phyloP scores from a whole-genome alignment of 1,140 invertebrate species.

The Bombus confusus region DNA sequence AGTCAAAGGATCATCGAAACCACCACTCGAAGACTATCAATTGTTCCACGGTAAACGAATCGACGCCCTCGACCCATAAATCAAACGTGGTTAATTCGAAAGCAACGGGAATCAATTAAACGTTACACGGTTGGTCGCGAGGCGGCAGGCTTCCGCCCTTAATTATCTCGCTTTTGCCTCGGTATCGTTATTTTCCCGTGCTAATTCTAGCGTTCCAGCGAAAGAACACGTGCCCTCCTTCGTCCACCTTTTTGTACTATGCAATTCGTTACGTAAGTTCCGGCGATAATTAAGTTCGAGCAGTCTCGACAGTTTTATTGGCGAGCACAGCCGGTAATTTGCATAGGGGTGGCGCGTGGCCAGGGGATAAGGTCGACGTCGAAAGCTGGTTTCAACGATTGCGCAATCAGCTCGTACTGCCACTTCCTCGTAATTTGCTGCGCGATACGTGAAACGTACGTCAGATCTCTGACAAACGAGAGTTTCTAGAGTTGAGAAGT shows the following conservation, averaged over 20 bases:
- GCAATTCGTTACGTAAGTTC: constrained; percentile 52
- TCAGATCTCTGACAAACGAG: not conserved
- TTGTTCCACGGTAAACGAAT: not conserved
- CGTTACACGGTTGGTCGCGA: not conserved
- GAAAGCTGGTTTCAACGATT: constrained; percentile 10
- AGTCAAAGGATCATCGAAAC: not conserved
- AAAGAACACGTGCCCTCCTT: not conserved
- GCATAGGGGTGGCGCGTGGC: constrained; percentile 49
- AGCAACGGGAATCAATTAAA: constrained; percentile 15
- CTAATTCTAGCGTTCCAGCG: constrained; percentile 21
- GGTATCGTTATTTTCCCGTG: constrained; percentile 39
- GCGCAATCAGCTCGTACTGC: not conserved
- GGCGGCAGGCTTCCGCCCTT: not conserved
- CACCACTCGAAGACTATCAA: not conserved
- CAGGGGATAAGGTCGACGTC: constrained; percentile 17
- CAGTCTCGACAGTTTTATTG: constrained; percentile 60
- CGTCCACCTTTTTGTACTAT: not conserved
- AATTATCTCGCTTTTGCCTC: not conserved
- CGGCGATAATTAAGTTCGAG: constrained; percentile 62
- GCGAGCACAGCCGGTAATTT: constrained; percentile 51
- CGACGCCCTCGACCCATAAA: not conserved
- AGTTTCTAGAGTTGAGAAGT: not conserved
- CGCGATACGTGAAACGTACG: not conserved
- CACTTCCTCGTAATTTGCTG: constrained; percentile 3
- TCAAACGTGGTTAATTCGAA: constrained; percentile 12